Evolutionary conservation across 2,113 vertebrate genomes (phyloP).

Genomic region (Amphiprion percula): DNA sequence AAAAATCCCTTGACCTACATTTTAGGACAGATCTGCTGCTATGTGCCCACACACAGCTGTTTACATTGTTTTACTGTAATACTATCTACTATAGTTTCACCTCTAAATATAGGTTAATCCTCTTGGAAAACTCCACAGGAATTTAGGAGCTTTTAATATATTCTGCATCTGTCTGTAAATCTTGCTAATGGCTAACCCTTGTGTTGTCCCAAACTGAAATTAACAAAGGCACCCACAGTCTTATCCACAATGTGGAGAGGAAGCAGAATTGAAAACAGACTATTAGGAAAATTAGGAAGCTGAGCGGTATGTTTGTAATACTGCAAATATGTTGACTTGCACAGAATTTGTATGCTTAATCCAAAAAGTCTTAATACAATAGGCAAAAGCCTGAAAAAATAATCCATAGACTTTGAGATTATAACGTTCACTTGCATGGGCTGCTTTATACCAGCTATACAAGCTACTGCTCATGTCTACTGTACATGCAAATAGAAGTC

Average conservation of each 20-base stretch:
- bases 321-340: neutral
- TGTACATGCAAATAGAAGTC: no score
- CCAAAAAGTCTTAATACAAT: neutral
- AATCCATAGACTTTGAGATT: neutral
- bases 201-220: slow-evolving; percentile 43
- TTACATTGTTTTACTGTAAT: slow-evolving; percentile 61
- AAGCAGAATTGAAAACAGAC: slow-evolving; percentile 25
- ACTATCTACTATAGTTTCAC: slow-evolving; percentile 39
- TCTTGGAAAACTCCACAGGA: slow-evolving; percentile 65
- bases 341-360: neutral
- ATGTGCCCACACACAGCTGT: slow-evolving; percentile 44
- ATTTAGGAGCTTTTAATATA: slow-evolving; percentile 73
- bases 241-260: slow-evolving; percentile 15
- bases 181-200: slow-evolving; percentile 53
- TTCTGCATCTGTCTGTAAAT: slow-evolving; percentile 63
- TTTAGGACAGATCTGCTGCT: slow-evolving; percentile 48
- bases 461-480: neutral
- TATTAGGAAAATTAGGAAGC: slow-evolving; percentile 8
- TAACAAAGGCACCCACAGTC: slow-evolving; percentile 1
- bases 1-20: slow-evolving; percentile 75
- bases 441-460: no score
- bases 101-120: slow-evolving; percentile 75
- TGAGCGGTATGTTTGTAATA: neutral
- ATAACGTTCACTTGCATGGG: no score
- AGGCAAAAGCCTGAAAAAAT: slow-evolving; percentile 9